Percentiles rank a stretch among this genome's conserved stretches.
phyloP scores from a whole-genome alignment of 2,888 invertebrate genomes.

The Malthinus flaveolus region DNA sequence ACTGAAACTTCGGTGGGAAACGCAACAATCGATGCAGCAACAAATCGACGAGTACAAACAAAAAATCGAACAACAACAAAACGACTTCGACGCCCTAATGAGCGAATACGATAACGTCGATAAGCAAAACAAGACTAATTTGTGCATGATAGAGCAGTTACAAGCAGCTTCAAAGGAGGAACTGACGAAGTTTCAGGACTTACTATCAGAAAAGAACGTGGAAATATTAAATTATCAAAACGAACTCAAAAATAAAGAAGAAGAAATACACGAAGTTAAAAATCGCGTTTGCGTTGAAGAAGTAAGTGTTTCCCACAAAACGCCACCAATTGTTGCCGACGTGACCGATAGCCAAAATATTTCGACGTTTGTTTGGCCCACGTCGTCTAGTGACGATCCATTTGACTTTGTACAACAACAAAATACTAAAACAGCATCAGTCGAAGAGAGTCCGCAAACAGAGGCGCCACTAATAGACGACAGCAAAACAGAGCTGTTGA shows the following conservation, averaged over 20 bases:
- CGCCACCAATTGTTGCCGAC: too few species aligned
- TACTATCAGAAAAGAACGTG: constrained; percentile 54
- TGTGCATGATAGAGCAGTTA: constrained; percentile 16
- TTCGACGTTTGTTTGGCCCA: constrained; percentile 40
- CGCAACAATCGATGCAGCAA: constrained; percentile 32
- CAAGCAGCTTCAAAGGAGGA: constrained; percentile 8
- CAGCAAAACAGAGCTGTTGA: constrained; percentile 44
- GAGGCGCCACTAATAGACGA: constrained; percentile 22
- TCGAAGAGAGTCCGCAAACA: not conserved
- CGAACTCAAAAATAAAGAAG: not conserved
- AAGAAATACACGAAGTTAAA: not conserved
- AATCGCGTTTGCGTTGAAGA: too few species aligned
- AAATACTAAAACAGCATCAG: not conserved
- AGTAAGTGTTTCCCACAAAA: too few species aligned
- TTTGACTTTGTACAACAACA: constrained; percentile 29
- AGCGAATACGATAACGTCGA: constrained; percentile 24
- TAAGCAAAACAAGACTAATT: constrained; percentile 27
- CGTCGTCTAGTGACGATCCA: constrained; percentile 33
- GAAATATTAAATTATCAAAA: constrained; percentile 35
- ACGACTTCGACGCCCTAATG: constrained; percentile 16
- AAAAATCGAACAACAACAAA: constrained; percentile 30
- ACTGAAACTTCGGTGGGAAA: constrained; percentile 40
- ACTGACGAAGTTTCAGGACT: constrained; percentile 10
- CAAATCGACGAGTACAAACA: constrained; percentile 34
- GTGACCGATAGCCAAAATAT: constrained; percentile 10